These are phyloP conservation scores for Alosa sapidissima DNA, from an alignment of 2,797 vertebrate genomes.

Conservation along the genomic window DNA sequence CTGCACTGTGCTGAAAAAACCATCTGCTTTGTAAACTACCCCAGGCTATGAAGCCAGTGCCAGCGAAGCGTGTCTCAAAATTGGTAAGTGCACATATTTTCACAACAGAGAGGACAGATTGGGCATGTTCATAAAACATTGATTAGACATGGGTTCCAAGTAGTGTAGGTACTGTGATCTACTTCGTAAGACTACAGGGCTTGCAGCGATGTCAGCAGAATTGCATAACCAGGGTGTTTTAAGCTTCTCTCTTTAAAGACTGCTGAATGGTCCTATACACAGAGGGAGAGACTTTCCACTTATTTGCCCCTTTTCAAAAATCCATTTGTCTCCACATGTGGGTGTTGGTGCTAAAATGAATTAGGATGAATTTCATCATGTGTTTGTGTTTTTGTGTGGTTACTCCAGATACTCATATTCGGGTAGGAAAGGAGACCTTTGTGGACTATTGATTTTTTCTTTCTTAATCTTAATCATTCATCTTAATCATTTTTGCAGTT, in stretches of 20 bases:
- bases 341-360: background rate
- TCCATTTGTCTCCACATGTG: background rate
- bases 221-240: background rate
- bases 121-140: conserved; percentile 11
- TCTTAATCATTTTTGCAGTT: background rate
- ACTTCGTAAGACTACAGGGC: background rate
- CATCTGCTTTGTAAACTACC: conserved; percentile 20
- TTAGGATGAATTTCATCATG: background rate
- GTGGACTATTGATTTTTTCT: background rate
- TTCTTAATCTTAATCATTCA: background rate
- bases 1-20: background rate
- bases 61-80: background rate
- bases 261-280: background rate
- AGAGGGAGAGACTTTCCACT: background rate
- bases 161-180: background rate
- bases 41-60: background rate
- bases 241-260: background rate
- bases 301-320: background rate
- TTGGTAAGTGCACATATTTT: conserved; percentile 17
- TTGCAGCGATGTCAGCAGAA: background rate
- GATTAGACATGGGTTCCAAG: conserved; percentile 7
- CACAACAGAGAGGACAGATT: conserved; percentile 17
- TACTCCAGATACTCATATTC: background rate
- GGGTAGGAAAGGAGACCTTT: background rate
- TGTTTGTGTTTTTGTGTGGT: background rate